Evolutionary conservation across 2,888 invertebrate species (phyloP).

Genomic region (Cylloceria caligata): DNA sequence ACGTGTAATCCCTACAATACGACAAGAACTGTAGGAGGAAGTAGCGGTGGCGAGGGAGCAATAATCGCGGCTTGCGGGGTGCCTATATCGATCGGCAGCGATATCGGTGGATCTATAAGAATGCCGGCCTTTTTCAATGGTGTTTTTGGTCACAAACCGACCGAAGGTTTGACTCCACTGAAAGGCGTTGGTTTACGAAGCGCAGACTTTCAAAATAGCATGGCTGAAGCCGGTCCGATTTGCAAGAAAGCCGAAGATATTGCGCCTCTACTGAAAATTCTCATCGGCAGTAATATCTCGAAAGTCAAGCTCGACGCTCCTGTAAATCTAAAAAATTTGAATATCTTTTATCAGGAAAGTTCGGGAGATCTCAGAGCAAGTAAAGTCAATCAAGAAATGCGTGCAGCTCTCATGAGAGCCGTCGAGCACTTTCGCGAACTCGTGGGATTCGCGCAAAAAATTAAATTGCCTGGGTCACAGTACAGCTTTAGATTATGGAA

Average conservation of each 20-base stretch:
- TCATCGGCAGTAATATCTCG: conserved; percentile 86
- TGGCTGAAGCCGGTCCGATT: conserved; percentile 94
- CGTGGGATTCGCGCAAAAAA: conserved; percentile 81
- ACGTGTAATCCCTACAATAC: conserved; percentile 97
- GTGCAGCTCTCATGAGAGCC: conserved; percentile 87
- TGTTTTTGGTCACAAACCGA: conserved; percentile 94
- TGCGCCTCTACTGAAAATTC: conserved; percentile 89
- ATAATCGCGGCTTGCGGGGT: conserved; percentile 92
- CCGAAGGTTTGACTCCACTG: conserved; percentile 88
- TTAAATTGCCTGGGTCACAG: conserved; percentile 84
- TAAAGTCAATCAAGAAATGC: conserved; percentile 89
- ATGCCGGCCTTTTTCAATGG: conserved; percentile 97
- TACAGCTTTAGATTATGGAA: conserved; percentile 90
- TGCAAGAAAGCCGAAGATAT: conserved; percentile 92
- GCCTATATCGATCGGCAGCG: conserved; percentile 94
- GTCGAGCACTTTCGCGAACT: conserved; percentile 84
- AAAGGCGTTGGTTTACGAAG: conserved; percentile 88
- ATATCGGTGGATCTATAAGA: conserved; percentile 98
- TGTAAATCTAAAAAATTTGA: conserved; percentile 89
- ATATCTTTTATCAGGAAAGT: conserved; percentile 91
- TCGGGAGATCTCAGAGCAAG: conserved; percentile 91
- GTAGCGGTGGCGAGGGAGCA: conserved; percentile 95
- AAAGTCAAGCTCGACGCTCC: conserved; percentile 87
- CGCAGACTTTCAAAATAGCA: conserved; percentile 87
- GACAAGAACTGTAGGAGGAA: conserved; percentile 94